phyloP scores from a whole-genome alignment of 2,888 invertebrate species.

The Aphodius sticticus region DNA sequence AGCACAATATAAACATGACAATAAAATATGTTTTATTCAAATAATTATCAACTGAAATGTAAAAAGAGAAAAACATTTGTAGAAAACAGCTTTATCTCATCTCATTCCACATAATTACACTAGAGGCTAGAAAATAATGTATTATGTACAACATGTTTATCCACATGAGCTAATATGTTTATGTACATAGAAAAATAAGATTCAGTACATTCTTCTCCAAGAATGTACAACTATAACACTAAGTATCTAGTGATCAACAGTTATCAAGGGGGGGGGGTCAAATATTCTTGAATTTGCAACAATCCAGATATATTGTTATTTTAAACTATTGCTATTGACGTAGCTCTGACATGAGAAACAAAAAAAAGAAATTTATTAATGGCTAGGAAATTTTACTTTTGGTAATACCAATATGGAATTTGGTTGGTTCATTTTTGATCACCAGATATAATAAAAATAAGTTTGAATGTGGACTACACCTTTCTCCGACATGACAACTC shows the following conservation, averaged over 20 bases:
- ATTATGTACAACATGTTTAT: slow-evolving; percentile 4
- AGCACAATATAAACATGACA: neutral
- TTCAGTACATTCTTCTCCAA: neutral
- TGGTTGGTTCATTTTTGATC: neutral
- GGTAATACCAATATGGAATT: too few relatives aligned
- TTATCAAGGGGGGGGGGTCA: neutral
- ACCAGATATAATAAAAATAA: neutral
- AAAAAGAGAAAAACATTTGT: neutral
- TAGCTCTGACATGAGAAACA: neutral
- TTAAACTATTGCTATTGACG: too few relatives aligned
- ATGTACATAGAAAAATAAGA: neutral
- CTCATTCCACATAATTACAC: neutral
- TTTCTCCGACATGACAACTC: too few relatives aligned
- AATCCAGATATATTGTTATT: too few relatives aligned
- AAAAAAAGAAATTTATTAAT: neutral
- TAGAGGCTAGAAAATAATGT: neutral
- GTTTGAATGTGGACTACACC: too few relatives aligned
- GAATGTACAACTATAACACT: neutral
- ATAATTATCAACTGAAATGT: neutral
- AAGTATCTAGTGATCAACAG: neutral
- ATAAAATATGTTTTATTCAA: neutral
- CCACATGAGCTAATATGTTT: neutral
- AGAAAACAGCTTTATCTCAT: neutral
- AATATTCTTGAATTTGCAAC: too few relatives aligned
- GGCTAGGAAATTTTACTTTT: too few relatives aligned